Evolutionary conservation across 2,113 vertebrate genomes (phyloP).

Genomic region (Peromyscus californicus): DNA sequence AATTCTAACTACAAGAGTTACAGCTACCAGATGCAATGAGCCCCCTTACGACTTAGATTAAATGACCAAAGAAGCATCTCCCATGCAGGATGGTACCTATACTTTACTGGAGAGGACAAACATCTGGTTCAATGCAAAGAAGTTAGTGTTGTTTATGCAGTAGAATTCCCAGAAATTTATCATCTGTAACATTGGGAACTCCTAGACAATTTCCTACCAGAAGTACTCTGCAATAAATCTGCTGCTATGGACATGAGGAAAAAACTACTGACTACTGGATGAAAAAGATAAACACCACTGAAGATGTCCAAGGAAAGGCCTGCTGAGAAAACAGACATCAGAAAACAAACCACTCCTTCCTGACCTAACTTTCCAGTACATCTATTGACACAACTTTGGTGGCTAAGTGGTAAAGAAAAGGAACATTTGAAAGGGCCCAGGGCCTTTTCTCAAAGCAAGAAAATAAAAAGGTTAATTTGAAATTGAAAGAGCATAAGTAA

Average conservation of each 20-base stretch:
- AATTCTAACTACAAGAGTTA: slow-evolving; percentile 16
- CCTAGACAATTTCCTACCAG: background rate
- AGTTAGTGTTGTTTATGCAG: background rate
- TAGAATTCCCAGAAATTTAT: background rate
- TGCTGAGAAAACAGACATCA: background rate
- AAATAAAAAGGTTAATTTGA: background rate
- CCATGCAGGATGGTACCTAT: background rate
- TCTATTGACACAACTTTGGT: slow-evolving; percentile 11
- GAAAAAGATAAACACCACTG: background rate
- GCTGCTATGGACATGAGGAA: background rate
- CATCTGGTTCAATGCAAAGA: background rate
- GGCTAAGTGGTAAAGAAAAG: background rate
- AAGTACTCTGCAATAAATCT: slow-evolving; percentile 1
- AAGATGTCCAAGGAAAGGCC: background rate
- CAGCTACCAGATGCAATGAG: slow-evolving; percentile 26
- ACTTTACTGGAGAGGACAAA: background rate
- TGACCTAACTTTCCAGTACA: background rate
- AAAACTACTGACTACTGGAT: background rate
- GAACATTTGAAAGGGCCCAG: background rate
- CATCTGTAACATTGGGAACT: background rate
- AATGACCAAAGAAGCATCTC: slow-evolving; percentile 4
- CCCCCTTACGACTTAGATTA: background rate
- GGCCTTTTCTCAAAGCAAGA: background rate
- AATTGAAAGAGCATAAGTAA: background rate
- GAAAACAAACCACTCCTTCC: background rate